These are phyloP conservation scores for Trachelus stipa DNA, from an alignment of 2,888 invertebrate species.

Conservation along the genomic window DNA sequence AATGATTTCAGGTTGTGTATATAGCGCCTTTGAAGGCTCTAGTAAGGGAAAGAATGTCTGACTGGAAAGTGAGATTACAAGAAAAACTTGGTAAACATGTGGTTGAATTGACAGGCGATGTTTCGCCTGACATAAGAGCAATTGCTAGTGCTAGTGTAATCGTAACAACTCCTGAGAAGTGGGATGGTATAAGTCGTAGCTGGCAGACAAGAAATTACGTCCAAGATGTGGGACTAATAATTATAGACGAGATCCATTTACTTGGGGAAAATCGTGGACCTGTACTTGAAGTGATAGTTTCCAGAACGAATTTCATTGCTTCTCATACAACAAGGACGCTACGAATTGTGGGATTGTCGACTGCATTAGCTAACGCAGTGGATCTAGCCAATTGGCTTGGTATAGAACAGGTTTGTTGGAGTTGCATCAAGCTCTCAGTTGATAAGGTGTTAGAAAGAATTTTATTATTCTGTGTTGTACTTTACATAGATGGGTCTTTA, in stretches of 20 bases:
- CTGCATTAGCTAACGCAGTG: constrained; percentile 96
- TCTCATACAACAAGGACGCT: constrained; percentile 86
- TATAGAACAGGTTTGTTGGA: constrained; percentile 71
- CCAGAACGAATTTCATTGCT: constrained; percentile 95
- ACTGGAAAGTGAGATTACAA: constrained; percentile 90
- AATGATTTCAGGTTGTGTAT: constrained; percentile 82
- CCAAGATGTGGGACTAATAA: constrained; percentile 87
- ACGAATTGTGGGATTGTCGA: constrained; percentile 94
- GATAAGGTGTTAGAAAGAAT: neutral
- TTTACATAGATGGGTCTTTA: constrained; percentile 82
- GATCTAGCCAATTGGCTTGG: constrained; percentile 97
- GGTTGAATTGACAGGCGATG: constrained; percentile 95
- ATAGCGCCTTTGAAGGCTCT: constrained; percentile 98
- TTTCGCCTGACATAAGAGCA: constrained; percentile 86
- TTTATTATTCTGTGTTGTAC: neutral
- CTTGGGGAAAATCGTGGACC: constrained; percentile 92
- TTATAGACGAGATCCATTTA: constrained; percentile 99
- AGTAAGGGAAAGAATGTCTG: constrained; percentile 94
- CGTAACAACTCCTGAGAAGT: constrained; percentile 99
- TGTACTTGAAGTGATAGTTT: constrained; percentile 96
- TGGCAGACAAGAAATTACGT: constrained; percentile 99
- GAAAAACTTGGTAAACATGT: constrained; percentile 82
- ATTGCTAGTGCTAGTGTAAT: constrained; percentile 91
- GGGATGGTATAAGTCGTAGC: constrained; percentile 98
- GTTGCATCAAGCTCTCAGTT: neutral